A percentile compares a stretch with the other conserved stretches of the same genome.
phyloP scores from a whole-genome alignment of 2,888 invertebrate species.

The Epinotia demarniana region DNA sequence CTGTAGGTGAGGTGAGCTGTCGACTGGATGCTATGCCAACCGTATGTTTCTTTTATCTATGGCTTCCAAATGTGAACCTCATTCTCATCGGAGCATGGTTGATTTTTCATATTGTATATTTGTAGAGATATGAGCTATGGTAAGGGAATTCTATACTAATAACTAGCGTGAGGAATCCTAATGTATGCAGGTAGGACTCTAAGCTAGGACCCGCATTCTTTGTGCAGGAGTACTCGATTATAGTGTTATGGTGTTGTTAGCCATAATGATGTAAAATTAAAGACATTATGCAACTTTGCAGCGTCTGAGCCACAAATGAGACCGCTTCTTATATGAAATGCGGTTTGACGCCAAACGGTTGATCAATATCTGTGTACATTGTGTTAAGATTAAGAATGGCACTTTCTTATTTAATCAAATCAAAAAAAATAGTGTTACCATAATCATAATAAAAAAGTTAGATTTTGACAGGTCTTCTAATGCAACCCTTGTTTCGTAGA shows the following conservation, averaged over 20 bases:
- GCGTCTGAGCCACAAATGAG: slow-evolving; percentile 7
- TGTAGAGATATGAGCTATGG: background rate
- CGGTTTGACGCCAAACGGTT: background rate
- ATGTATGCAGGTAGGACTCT: slow-evolving; percentile 75
- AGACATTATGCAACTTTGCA: slow-evolving; percentile 15
- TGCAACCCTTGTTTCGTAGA: background rate
- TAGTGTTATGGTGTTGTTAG: slow-evolving; percentile 42
- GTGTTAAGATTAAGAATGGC: background rate
- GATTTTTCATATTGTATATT: background rate
- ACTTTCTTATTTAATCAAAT: too few relatives aligned
- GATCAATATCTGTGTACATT: background rate
- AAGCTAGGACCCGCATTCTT: slow-evolving; percentile 54
- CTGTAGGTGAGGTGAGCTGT: slow-evolving; percentile 75
- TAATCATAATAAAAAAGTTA: background rate
- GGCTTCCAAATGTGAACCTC: background rate
- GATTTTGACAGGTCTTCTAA: background rate
- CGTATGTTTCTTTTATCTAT: background rate
- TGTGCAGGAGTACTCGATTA: slow-evolving; percentile 32
- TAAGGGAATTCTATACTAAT: slow-evolving; percentile 51
- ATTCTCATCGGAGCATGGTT: background rate
- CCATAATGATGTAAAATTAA: slow-evolving; percentile 38
- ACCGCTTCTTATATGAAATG: slow-evolving; percentile 20
- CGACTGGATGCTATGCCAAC: background rate
- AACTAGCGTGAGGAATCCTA: slow-evolving; percentile 76
- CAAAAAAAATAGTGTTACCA: background rate